Conservation (phyloP, 2,113 vertebrate species). For the Paramisgurnus dabryanus region DNA sequence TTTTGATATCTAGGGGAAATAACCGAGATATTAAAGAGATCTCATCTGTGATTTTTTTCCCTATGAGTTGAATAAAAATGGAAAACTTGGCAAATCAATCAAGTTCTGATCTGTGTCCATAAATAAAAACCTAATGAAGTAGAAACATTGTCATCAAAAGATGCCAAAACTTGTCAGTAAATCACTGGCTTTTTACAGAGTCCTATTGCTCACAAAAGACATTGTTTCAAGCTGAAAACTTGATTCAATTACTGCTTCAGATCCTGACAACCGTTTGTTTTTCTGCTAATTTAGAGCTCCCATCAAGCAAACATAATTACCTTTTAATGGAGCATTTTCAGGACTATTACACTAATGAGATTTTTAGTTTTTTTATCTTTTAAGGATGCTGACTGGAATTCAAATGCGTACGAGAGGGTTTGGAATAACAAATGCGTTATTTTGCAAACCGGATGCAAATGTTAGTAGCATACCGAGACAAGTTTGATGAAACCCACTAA, state of each 20-base stretch:
- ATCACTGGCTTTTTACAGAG: not conserved
- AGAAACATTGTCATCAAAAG: not conserved
- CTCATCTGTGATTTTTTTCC: too few species aligned
- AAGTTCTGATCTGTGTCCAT: not conserved
- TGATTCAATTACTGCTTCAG: slow-evolving; percentile 24
- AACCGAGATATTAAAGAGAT: too few species aligned
- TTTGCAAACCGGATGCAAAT: slow-evolving; percentile 31
- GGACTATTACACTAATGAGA: slow-evolving; percentile 59
- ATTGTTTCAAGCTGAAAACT: not conserved
- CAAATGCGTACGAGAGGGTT: slow-evolving; percentile 12
- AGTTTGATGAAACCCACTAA: not conserved
- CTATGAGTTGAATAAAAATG: not conserved
- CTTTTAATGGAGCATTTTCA: slow-evolving; percentile 56
- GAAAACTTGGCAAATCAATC: not conserved
- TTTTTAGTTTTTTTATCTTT: slow-evolving; percentile 51
- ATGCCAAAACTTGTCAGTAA: not conserved
- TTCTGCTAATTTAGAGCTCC: slow-evolving; percentile 39
- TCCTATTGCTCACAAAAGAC: not conserved
- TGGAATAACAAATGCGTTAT: slow-evolving; percentile 34
- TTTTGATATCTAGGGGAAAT: too few species aligned
- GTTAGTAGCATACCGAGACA: not conserved
- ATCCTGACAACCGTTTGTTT: slow-evolving; percentile 25
- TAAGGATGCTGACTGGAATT: slow-evolving; percentile 42
- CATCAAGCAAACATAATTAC: slow-evolving; percentile 55
- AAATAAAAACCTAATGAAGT: not conserved